Evolutionary conservation across 2,888 invertebrate species (phyloP), one percentile per base, ranked within the genome.

Genomic region (Argyresthia goedartella): DNA sequence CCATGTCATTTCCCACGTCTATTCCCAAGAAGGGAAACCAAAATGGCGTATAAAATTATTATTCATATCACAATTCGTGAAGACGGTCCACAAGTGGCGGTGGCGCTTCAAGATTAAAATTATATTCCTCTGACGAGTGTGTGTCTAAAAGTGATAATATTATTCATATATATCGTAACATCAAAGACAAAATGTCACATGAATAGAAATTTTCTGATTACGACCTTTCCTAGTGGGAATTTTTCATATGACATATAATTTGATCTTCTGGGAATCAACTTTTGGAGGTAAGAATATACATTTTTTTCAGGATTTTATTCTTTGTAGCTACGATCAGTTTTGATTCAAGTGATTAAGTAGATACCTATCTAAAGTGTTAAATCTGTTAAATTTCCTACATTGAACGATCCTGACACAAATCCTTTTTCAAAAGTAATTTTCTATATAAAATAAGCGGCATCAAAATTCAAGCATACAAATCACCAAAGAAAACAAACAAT

Each of bases 41-140:
- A 78, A 82, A 81, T 80, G 82, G 76, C 73, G 73, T 68, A 75
- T 71, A 73, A 77, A 76, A 82, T 85, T 85, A 82, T 81, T 85
- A 85, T 86, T 85, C 85, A 84, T 82, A 84, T 79, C 84, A 84
- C 82, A 84, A 71, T 62, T 63, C 67, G 63, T 64, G 69, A 71
- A 66, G 68, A 71, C 69, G 69, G 35, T 70, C 71, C 69, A n/a
- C n/a, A n/a, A n/a, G 76, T 67, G 71, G 71, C 69, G 71, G 71
- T 74, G 79, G 78, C 77, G 75, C 74, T 71, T 71, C 76, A 78
- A 76, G 48, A 52, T 52, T 52, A 52, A 80, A 79, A 81, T 80
- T 81, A 75, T 82, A 78, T 80, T 76, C 73, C 66, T 65, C 69
- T 76, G 81, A 78, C 75, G 76, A 73, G 76, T 78, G 69, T 70